Conservation (phyloP, 2,113 vertebrate genomes). For the Rhynchomys soricoides region DNA sequence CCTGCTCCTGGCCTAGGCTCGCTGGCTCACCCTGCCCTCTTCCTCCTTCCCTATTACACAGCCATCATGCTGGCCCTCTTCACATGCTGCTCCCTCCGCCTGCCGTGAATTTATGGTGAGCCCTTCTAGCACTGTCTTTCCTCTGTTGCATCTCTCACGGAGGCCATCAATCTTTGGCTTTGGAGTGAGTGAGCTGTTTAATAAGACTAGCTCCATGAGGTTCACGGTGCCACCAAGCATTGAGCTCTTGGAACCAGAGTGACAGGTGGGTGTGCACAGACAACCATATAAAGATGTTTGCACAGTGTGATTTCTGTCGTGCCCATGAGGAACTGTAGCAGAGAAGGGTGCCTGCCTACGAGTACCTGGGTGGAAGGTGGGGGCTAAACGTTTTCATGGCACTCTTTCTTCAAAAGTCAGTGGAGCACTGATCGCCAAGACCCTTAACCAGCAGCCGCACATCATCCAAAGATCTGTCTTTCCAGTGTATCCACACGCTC, state of each 20-base stretch:
- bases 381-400: background rate
- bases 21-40: no score
- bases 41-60: background rate
- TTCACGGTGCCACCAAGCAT: background rate
- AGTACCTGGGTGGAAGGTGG: background rate
- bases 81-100: background rate
- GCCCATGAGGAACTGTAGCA: no score
- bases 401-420: background rate
- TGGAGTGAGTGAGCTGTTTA: background rate
- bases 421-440: rapidly evolving
- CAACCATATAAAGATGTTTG: background rate
- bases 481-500: background rate
- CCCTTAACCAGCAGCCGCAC: background rate
- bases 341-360: background rate
- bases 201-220: background rate
- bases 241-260: background rate
- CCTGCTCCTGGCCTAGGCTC: background rate
- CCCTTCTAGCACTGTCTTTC: background rate
- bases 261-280: background rate
- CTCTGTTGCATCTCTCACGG: background rate
- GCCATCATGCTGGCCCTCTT: background rate
- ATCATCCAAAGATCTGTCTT: background rate
- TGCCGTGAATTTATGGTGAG: background rate
- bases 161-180: background rate
- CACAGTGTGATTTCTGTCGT: background rate